Percentiles rank a stretch among this genome's conserved stretches.
phyloP scores from a whole-genome alignment of 1,140 invertebrate species.

The Diuraphis noxia region DNA sequence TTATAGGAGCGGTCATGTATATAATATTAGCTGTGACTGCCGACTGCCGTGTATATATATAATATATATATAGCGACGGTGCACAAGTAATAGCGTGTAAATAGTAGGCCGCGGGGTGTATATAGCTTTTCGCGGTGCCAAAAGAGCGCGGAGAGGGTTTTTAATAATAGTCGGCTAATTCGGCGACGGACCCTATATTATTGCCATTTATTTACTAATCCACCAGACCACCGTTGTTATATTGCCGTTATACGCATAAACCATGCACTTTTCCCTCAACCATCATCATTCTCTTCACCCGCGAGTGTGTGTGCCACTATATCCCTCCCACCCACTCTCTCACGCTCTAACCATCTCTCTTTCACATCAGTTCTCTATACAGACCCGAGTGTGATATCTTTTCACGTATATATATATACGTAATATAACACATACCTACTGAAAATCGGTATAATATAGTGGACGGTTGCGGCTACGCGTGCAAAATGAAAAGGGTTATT shows the following conservation, averaged over 20 bases:
- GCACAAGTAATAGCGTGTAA: neutral
- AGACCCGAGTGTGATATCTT: neutral
- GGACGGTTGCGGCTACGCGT: neutral
- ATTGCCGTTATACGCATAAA: neutral
- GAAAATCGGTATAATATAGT: neutral
- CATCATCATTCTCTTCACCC: too few species aligned
- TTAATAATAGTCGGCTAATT: constrained; percentile 52
- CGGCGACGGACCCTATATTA: constrained; percentile 22
- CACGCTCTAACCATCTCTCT: neutral
- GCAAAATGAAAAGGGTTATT: neutral
- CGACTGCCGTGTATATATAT: too few species aligned
- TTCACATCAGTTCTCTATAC: neutral
- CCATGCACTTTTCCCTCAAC: neutral
- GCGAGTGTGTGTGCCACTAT: neutral
- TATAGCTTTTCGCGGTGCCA: neutral
- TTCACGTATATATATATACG: neutral
- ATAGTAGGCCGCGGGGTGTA: neutral
- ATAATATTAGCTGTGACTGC: neutral
- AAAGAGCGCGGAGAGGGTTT: constrained; percentile 8
- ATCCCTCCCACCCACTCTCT: neutral
- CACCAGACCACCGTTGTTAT: constrained; percentile 21
- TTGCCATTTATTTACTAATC: constrained; percentile 48
- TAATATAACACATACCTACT: neutral
- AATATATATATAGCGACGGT: neutral
- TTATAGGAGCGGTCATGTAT: neutral